Base-by-base conservation (phyloP, 2,113 vertebrate genomes). In the Elgaria multicarinata region DNA sequence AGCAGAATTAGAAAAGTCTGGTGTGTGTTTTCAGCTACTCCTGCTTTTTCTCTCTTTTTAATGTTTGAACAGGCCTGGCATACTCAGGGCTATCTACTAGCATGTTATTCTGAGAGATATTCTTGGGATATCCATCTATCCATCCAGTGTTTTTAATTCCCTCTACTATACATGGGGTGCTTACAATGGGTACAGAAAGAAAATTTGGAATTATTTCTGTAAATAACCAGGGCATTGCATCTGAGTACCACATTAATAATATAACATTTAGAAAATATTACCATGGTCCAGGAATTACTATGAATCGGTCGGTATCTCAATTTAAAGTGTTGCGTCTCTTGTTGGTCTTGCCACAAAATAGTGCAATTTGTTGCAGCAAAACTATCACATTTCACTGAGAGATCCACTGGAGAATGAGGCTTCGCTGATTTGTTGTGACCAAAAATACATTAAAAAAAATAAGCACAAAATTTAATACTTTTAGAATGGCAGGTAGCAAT, bases 361-460 rank as follows among this genome's bases (percentile, higher is more conserved):
- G 44, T 92, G 89, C 97, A 97, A 53, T 0, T 93, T 89, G 86
- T 91, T 1, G 2, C 86, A 4, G 95, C 94, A 44, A 79, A 91
- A 0, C 91, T 87, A 8, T 92, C 90, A 85, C 88, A 98, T 74
- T 91, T 84, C 93, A 97, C 93, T 4, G 0, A 78, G 75, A 97
- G 71, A 1, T 91, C 78, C 66, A 84, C 62, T 0, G 97, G 97
- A 92, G 97, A 94, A 86, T 90, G 93, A 36, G 97, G 97, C 92
- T 92, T 96, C 95, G 97, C 97, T 98, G 66, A 78, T 6, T 53
- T n/a, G 88, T 14, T 31, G 80, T 82, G 86, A 91, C 3, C 33
- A 78, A 84, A 94, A 46, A 94, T 74, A 94, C 13, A 80, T 72
- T 31, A n/a, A 33, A 36, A 53, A 14, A 93, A 62, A 95, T 18